Evolutionary conservation across 2,113 vertebrate genomes (phyloP).

Genomic region (Embiotoca jacksoni): DNA sequence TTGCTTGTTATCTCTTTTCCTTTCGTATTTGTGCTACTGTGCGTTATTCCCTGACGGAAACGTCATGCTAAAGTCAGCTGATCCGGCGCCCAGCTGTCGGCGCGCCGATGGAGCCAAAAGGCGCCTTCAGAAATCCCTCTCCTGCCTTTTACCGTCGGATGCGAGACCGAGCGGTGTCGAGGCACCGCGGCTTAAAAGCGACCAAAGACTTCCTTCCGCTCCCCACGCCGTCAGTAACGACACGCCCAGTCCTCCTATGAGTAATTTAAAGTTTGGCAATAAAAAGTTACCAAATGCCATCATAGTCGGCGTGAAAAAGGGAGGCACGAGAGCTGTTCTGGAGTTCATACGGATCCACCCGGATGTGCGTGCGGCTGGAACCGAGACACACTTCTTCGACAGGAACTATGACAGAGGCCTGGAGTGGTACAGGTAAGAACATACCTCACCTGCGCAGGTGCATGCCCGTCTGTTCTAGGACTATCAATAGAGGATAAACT

Average conservation of each 20-base stretch:
- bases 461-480: not conserved
- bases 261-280: conserved; percentile 81
- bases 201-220: conserved; percentile 43
- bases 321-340: conserved; percentile 93
- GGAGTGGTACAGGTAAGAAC: conserved; percentile 94
- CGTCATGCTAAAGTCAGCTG: conserved; percentile 79
- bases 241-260: conserved; percentile 61
- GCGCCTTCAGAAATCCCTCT: conserved; percentile 83
- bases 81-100: conserved; percentile 79
- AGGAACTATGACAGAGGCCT: conserved; percentile 92
- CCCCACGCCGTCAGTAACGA: conserved; percentile 49
- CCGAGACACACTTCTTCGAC: conserved; percentile 96
- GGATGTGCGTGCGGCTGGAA: conserved; percentile 92
- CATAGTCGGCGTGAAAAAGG: conserved; percentile 95
- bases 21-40: conserved; percentile 89
- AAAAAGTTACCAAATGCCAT: conserved; percentile 93
- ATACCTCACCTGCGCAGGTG: conserved; percentile 36
- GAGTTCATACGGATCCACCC: conserved; percentile 95
- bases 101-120: conserved; percentile 78
- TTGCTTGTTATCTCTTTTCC: conserved; percentile 85
- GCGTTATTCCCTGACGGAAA: conserved; percentile 85
- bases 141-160: conserved; percentile 68
- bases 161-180: conserved; percentile 50
- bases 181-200: conserved; percentile 31
- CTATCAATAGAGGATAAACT: too few species aligned